Conservation (phyloP, 2,113 vertebrate species). For the Crotophaga sulcirostris region DNA sequence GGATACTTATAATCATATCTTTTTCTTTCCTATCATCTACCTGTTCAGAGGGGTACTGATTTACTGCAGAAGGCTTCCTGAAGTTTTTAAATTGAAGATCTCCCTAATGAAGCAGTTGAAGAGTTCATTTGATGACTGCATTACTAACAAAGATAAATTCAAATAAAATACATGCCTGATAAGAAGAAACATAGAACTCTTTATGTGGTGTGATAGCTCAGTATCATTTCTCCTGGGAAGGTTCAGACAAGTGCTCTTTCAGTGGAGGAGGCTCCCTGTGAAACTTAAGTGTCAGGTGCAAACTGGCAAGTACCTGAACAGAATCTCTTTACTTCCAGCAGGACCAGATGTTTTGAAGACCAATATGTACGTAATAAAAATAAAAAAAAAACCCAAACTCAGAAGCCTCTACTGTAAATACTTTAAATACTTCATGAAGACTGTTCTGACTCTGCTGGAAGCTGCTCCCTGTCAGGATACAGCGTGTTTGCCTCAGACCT, state of each 20-base stretch:
- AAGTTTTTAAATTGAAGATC: background rate
- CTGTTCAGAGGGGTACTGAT: background rate
- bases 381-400: background rate
- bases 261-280: background rate
- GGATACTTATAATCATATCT: background rate
- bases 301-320: background rate
- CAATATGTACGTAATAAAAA: background rate
- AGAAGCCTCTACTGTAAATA: background rate
- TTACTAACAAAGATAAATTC: background rate
- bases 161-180: background rate
- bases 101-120: background rate
- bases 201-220: background rate
- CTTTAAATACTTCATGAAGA: background rate
- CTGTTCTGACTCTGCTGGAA: background rate
- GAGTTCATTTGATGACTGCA: background rate
- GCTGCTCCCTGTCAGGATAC: accelerated
- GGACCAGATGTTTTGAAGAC: background rate
- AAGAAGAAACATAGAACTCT: background rate
- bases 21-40: background rate
- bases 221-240: background rate
- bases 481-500: background rate
- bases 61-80: background rate
- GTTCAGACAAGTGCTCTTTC: accelerated
- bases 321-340: background rate
- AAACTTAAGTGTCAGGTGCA: background rate